Percentiles rank a stretch among this genome's conserved stretches.
Conservation (phyloP, 2,888 invertebrate genomes). For the Dioctria linearis region DNA sequence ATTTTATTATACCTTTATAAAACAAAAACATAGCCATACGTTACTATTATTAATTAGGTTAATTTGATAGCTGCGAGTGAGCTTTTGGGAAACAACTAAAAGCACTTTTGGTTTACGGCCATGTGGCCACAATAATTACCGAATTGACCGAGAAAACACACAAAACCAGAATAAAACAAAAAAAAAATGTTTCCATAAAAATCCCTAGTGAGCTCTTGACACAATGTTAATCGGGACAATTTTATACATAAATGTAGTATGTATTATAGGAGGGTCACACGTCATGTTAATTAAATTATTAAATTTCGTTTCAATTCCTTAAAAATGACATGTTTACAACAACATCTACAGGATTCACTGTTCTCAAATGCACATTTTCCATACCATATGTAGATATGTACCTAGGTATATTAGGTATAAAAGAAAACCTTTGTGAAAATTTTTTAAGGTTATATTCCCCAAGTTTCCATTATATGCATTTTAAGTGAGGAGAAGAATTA, state of each 20-base stretch:
- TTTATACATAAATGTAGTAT: background rate
- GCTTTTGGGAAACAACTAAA: conserved; percentile 39
- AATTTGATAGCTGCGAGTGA: conserved; percentile 7
- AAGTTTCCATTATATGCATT: conserved; percentile 4
- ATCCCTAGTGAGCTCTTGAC: conserved; percentile 18
- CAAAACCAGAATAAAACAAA: too few species aligned
- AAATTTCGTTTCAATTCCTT: conserved; percentile 16
- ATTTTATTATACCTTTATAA: too few species aligned
- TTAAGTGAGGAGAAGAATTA: conserved; percentile 7
- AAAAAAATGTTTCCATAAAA: conserved; percentile 1
- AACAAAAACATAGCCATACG: background rate
- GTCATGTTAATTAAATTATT: conserved; percentile 37
- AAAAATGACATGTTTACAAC: background rate
- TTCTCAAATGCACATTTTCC: too few species aligned
- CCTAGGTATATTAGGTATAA: too few species aligned
- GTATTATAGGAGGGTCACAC: background rate
- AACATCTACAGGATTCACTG: too few species aligned
- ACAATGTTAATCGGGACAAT: conserved; percentile 26
- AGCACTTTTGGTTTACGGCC: background rate
- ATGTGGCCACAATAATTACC: conserved; percentile 41
- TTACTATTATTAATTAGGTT: conserved; percentile 37
- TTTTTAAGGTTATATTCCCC: conserved; percentile 7
- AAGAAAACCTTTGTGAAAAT: background rate
- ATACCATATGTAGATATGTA: too few species aligned
- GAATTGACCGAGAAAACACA: conserved; percentile 42